Conservation (phyloP, 2,113 vertebrate genomes). For the Ploceus nigricollis region DNA sequence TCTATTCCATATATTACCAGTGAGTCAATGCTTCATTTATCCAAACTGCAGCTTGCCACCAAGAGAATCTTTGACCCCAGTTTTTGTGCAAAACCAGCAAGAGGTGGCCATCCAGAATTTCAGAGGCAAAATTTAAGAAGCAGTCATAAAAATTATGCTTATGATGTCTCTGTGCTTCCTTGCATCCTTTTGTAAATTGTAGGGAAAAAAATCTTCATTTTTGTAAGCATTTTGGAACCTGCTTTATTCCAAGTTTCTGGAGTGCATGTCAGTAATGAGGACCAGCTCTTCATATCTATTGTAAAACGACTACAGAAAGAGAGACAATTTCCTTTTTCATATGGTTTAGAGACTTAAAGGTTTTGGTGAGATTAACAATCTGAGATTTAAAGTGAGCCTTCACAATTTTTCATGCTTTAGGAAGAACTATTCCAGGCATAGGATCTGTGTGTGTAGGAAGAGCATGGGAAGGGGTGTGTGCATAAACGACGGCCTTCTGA, state of each 20-base stretch:
- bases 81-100: not conserved
- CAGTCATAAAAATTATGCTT: not conserved
- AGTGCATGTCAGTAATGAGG: not conserved
- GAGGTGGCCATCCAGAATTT: not conserved
- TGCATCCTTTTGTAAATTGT: not conserved
- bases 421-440: slow-evolving; percentile 22
- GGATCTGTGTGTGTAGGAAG: slow-evolving; percentile 1
- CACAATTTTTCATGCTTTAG: not conserved
- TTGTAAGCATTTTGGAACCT: not conserved
- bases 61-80: not conserved
- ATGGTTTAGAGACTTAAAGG: not conserved
- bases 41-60: not conserved
- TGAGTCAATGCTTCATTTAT: not conserved
- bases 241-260: not conserved
- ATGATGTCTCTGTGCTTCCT: not conserved
- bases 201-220: not conserved
- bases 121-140: not conserved
- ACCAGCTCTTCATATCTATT: not conserved
- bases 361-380: not conserved
- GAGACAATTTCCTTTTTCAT: not conserved
- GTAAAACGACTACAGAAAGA: not conserved
- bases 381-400: slow-evolving; percentile 7
- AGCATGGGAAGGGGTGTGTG: not conserved
- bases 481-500: not conserved
- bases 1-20: not conserved